Base-by-base conservation (phyloP, 1,140 invertebrate genomes). In the Gyrodactylus bullatarudis region DNA sequence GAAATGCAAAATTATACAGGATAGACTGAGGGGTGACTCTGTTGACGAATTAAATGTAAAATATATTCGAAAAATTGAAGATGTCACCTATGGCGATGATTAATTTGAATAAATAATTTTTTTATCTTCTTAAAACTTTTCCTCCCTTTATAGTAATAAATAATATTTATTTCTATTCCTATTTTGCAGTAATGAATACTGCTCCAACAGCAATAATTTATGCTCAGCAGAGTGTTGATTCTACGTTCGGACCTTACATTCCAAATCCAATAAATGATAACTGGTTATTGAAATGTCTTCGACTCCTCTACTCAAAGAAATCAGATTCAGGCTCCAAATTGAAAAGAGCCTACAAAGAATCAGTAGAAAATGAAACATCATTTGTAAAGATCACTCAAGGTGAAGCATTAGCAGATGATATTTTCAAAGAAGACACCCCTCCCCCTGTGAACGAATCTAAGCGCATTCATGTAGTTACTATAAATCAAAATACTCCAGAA, bases 1-100 rank as follows among this genome's bases (percentile, higher is more conserved):
- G 26, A 81, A 82, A 75, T 82, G 84, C 21, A 83, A 81, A 78
- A 85, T 87, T 79, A 84, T 86, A 34, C 85, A 94, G 83, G 94
- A 98, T 83, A 89, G 91, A 76, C 80, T 97, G 26, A 94, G 93
- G 83, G 93, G 92, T 74, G 92, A 97, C 82, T 86, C 85, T 78
- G 84, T 87, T 19, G 98, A 91, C 74, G 94, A 98, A 84, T 83
- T 99, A 68, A 83, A 91, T 79, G 86, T 99, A 0, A 94, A 95
- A 80, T 96, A 96, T 80, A 87, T 94, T 71, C 87, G 90, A 79
- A 85, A 89, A 82, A 83, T 98, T 77, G 91, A 97, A 83, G 94
- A 99, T 83, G 89, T 91, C 23, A 88, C 97, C 78, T 92, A 93
- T 73, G 90, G 89, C 75, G 93, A 93, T 54, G 34, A 54, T 54